Conservation (phyloP, 1,140 invertebrate genomes). For the Drosophila malerkotliana region DNA sequence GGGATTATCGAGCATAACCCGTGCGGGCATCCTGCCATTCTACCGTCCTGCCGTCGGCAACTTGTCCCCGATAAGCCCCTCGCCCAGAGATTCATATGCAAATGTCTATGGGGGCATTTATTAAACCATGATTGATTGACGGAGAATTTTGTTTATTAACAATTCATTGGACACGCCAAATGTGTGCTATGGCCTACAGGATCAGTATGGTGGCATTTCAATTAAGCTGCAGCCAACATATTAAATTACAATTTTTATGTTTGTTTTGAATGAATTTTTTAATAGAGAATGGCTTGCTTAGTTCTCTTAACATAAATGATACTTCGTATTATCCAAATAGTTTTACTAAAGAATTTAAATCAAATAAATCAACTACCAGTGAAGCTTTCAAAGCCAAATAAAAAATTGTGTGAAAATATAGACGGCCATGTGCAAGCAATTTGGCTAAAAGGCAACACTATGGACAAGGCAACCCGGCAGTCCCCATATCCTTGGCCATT, state of each 20-base stretch:
- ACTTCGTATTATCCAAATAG: not conserved
- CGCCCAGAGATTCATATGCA: conserved; percentile 35
- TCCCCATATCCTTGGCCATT: conserved; percentile 15
- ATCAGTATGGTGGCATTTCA: conserved; percentile 23
- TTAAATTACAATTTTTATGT: not conserved
- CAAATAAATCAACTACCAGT: not conserved
- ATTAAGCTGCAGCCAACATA: not conserved
- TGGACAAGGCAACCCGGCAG: not conserved
- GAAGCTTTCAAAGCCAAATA: not conserved
- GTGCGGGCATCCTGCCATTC: conserved; percentile 14
- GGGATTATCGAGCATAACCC: conserved; percentile 55
- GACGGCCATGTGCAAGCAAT: conserved; percentile 5
- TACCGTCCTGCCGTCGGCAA: conserved; percentile 2
- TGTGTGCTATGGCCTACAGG: conserved; percentile 16
- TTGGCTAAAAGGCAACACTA: conserved; percentile 1
- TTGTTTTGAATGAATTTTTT: not conserved
- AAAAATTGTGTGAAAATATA: not conserved
- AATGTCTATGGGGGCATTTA: conserved; percentile 36
- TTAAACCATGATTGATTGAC: conserved; percentile 51
- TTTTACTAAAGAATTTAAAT: not conserved
- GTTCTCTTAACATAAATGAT: no score
- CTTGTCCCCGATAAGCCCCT: conserved; percentile 8
- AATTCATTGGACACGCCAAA: conserved; percentile 35
- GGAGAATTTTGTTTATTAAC: conserved; percentile 38
- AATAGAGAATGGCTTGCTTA: no score